Percentiles rank a stretch among this genome's conserved stretches.
Evolutionary conservation across 1,140 invertebrate genomes (phyloP).

Genomic region (Drosophila biarmipes): DNA sequence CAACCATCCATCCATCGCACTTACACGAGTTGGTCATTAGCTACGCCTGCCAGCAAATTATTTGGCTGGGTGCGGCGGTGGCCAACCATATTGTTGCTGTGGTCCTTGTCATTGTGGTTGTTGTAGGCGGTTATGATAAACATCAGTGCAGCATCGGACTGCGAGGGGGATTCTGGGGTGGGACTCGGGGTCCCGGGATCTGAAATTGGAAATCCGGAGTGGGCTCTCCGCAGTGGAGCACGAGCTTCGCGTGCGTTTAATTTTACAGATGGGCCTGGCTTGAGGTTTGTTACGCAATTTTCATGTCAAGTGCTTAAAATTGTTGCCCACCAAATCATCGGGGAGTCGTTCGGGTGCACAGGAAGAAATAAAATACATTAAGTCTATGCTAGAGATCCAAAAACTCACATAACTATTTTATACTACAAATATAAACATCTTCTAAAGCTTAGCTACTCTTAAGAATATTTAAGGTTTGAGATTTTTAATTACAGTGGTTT

Average conservation of each 20-base stretch:
- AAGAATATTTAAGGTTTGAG: neutral
- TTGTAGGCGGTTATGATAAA: constrained; percentile 76
- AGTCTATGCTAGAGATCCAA: no score
- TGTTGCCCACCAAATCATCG: constrained; percentile 54
- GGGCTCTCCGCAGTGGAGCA: constrained; percentile 27
- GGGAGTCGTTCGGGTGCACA: constrained; percentile 35
- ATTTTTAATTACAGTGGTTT: neutral
- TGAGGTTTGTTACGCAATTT: constrained; percentile 59
- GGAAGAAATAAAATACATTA: neutral
- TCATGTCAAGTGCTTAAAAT: constrained; percentile 76
- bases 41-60: constrained; percentile 77
- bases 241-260: constrained; percentile 66
- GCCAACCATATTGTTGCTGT: constrained; percentile 66
- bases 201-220: constrained; percentile 2
- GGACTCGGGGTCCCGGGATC: neutral
- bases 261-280: constrained; percentile 56
- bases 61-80: constrained; percentile 62
- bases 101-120: constrained; percentile 48
- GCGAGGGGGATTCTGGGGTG: neutral
- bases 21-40: constrained; percentile 80
- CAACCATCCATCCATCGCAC: constrained; percentile 57
- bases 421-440: no score
- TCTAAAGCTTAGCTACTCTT: neutral
- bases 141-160: constrained; percentile 57
- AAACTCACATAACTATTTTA: no score